phyloP scores from a whole-genome alignment of 2,113 vertebrate species.

The Archocentrus centrarchus region DNA sequence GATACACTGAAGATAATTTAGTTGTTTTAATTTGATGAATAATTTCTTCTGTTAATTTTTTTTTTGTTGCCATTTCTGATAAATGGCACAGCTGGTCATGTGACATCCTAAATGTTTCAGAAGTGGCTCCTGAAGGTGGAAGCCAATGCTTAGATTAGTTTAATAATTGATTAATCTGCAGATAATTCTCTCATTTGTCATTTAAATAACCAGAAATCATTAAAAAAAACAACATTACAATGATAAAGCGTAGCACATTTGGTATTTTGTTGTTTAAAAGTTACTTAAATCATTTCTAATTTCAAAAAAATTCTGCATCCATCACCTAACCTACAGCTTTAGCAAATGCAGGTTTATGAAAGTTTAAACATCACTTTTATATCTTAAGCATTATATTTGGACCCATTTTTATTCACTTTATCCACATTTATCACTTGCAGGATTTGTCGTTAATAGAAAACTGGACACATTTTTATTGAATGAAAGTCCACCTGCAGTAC shows the following conservation, averaged over 20 bases:
- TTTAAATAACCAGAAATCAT: background rate
- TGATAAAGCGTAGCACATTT: background rate
- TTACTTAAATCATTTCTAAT: background rate
- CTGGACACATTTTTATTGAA: background rate
- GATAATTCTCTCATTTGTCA: background rate
- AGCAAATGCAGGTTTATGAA: background rate
- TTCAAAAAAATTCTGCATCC: background rate
- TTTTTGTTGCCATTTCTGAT: background rate
- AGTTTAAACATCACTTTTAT: background rate
- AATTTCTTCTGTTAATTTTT: no score
- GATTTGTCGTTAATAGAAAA: background rate
- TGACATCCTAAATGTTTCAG: background rate
- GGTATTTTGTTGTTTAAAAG: background rate
- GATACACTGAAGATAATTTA: background rate
- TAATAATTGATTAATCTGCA: no score
- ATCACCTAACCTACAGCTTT: background rate
- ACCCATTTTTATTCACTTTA: background rate
- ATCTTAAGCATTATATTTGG: background rate
- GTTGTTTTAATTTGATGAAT: accelerated
- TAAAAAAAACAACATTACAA: background rate
- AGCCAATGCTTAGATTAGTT: background rate
- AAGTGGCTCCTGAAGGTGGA: background rate
- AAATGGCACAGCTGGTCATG: background rate
- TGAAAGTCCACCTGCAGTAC: background rate
- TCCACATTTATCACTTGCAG: background rate